These are phyloP conservation scores for Ciconia stormi DNA, from an alignment of 2,113 vertebrate genomes.

Conservation along the genomic window DNA sequence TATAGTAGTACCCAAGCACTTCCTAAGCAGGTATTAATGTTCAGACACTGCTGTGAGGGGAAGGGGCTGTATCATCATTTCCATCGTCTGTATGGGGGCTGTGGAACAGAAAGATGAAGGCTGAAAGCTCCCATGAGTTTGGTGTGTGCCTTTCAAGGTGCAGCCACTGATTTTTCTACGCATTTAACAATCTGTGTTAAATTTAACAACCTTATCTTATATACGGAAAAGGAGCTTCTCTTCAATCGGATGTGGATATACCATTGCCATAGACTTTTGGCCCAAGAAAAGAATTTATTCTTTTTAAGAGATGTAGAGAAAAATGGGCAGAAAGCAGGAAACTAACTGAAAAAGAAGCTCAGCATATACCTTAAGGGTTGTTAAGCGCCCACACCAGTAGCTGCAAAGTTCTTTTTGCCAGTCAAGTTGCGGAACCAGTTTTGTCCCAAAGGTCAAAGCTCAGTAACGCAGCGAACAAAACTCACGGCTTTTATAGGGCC, in stretches of 20 bases:
- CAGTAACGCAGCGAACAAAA: neutral
- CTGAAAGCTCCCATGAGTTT: neutral
- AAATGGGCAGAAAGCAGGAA: neutral
- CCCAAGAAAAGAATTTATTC: neutral
- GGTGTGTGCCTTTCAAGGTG: neutral
- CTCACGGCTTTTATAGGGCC: neutral
- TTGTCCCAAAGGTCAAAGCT: neutral
- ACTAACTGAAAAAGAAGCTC: neutral
- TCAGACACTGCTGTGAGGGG: rapidly evolving
- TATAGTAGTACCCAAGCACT: neutral
- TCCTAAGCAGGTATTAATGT: neutral
- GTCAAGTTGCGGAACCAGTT: neutral
- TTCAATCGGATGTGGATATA: neutral
- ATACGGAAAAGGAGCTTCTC: neutral
- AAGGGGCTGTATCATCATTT: neutral
- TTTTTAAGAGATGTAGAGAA: neutral
- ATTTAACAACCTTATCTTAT: too few relatives aligned
- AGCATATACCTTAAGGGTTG: neutral
- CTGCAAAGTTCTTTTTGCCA: neutral
- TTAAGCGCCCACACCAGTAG: neutral
- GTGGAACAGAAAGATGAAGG: neutral
- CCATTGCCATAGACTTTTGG: neutral
- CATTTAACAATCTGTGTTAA: neutral
- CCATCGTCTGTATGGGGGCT: rapidly evolving
- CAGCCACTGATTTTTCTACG: neutral